These are phyloP conservation scores for Lacerta viridis DNA, from an alignment of 2,797 vertebrate genomes.

Conservation along the genomic window DNA sequence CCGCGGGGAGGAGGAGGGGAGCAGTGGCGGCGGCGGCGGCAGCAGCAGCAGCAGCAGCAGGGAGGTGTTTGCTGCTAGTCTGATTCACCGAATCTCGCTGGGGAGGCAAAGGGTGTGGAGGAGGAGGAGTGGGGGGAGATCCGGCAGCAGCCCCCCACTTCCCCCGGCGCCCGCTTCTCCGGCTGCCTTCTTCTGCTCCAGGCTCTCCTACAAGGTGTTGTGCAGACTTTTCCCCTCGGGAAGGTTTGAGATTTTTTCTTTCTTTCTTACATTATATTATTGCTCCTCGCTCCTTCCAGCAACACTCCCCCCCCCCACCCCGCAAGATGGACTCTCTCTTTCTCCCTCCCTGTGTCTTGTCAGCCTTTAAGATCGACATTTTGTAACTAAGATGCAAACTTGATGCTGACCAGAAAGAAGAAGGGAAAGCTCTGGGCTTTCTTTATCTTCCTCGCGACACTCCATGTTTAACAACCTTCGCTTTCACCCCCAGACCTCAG, in stretches of 20 bases:
- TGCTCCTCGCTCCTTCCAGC: constrained; percentile 75
- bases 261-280: constrained; percentile 80
- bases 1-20: constrained; percentile 78
- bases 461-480: constrained; percentile 74
- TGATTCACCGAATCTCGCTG: constrained; percentile 72
- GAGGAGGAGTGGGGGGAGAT: constrained; percentile 30
- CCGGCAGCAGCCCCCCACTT: constrained; percentile 46
- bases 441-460: constrained; percentile 57
- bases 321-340: constrained; percentile 98
- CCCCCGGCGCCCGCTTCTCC: constrained; percentile 1
- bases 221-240: constrained; percentile 82
- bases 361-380: constrained; percentile 92
- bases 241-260: constrained; percentile 83
- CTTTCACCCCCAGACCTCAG: constrained; percentile 69
- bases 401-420: constrained; percentile 77
- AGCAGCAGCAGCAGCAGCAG: constrained; percentile 65
- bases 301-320: constrained; percentile 81
- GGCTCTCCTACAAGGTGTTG: constrained; percentile 80
- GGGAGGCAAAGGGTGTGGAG: constrained; percentile 60
- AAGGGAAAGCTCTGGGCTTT: constrained; percentile 57
- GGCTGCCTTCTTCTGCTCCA: constrained; percentile 76
- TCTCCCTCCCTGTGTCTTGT: constrained; percentile 88
- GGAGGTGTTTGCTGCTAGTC: constrained; percentile 77
- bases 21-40: constrained; percentile 48
- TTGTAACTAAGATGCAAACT: constrained; percentile 90